Evolutionary conservation across 2,888 invertebrate genomes (phyloP).

Genomic region (Dichetophora obliterata): DNA sequence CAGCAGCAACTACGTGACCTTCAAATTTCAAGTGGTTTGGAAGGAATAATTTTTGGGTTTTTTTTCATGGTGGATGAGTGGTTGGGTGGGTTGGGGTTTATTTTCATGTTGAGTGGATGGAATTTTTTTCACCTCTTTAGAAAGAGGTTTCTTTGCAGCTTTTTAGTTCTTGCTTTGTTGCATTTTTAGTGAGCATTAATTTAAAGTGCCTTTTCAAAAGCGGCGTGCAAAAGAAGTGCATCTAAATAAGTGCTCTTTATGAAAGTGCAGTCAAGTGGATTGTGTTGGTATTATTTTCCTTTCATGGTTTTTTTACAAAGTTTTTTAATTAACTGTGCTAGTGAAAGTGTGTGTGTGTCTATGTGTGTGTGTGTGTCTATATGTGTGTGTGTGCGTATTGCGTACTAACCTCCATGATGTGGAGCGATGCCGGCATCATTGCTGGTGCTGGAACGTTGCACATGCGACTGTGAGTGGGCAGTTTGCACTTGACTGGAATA

Average conservation of each 20-base stretch:
- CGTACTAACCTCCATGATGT: conserved; percentile 54
- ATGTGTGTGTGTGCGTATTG: not conserved
- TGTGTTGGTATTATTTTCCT: not conserved
- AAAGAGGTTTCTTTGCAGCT: not conserved
- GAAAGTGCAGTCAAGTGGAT: conserved; percentile 10
- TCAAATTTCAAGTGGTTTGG: conserved; percentile 39
- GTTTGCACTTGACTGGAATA: conserved; percentile 69
- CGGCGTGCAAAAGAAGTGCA: conserved; percentile 13
- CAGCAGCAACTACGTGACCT: conserved; percentile 58
- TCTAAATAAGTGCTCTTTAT: not conserved
- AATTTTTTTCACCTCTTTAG: not conserved
- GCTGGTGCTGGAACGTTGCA: conserved; percentile 68
- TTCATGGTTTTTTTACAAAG: not conserved
- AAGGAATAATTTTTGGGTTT: conserved; percentile 42
- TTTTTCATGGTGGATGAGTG: conserved; percentile 34
- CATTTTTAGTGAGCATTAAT: not conserved
- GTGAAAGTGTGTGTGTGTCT: not conserved
- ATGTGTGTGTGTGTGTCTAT: not conserved
- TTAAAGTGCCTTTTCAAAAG: not conserved
- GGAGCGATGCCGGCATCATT: conserved; percentile 67
- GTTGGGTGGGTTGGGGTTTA: not conserved
- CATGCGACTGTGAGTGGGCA: conserved; percentile 68
- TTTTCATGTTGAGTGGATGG: not conserved
- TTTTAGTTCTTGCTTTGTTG: not conserved
- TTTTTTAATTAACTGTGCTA: not conserved